phyloP scores from a whole-genome alignment of 2,888 invertebrate species.

The Dilophus febrilis region DNA sequence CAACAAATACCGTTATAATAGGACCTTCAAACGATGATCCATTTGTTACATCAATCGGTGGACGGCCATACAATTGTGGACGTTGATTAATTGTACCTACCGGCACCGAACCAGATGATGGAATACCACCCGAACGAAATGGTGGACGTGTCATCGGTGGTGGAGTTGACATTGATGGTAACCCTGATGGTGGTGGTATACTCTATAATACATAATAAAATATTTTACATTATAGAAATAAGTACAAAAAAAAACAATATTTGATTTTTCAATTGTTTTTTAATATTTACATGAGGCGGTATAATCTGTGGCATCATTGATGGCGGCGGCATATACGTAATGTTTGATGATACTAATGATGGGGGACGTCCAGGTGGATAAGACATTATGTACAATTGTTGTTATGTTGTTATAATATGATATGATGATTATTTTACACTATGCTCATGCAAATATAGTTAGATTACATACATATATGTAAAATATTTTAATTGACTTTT shows the following conservation, averaged over 20 bases:
- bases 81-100: slow-evolving; percentile 29
- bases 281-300: slow-evolving; percentile 54
- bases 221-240: not conserved
- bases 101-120: slow-evolving; percentile 27
- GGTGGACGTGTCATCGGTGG: slow-evolving; percentile 23
- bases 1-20: slow-evolving; percentile 92
- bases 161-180: slow-evolving; percentile 28
- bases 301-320: slow-evolving; percentile 51
- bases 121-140: slow-evolving; percentile 27
- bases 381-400: no score
- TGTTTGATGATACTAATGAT: slow-evolving; percentile 50
- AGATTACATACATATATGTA: no score
- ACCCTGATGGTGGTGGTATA: slow-evolving; percentile 33
- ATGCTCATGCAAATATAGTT: no score
- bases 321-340: slow-evolving; percentile 58
- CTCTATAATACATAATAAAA: slow-evolving; percentile 28
- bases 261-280: not conserved
- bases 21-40: slow-evolving; percentile 45
- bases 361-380: slow-evolving; percentile 78
- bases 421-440: no score
- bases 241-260: not conserved
- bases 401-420: no score
- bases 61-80: slow-evolving; percentile 24
- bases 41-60: not conserved
- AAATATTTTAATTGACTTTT: no score